Evolutionary conservation across 2,888 invertebrate genomes (phyloP).

Genomic region (Lithophane socia): DNA sequence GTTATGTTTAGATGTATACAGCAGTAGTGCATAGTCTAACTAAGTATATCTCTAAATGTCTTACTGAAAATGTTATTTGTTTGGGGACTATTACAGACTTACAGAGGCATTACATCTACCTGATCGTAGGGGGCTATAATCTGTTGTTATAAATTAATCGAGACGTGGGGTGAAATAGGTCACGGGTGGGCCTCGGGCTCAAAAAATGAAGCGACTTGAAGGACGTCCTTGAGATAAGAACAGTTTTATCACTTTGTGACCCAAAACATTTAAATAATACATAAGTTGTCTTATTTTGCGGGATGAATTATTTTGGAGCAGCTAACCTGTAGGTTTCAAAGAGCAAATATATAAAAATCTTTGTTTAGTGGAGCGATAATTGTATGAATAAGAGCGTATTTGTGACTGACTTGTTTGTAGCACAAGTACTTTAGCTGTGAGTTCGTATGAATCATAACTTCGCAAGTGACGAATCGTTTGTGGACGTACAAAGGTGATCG

Average conservation of each 20-base stretch:
- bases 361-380: conserved; percentile 52
- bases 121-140: conserved; percentile 3
- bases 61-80: background rate
- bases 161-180: conserved; percentile 49
- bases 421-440: conserved; percentile 37
- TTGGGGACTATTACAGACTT: background rate
- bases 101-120: background rate
- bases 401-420: conserved; percentile 53
- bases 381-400: conserved; percentile 59
- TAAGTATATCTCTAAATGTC: background rate
- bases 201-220: conserved; percentile 36
- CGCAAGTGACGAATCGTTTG: conserved; percentile 67
- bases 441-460: conserved; percentile 66
- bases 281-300: background rate
- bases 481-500: conserved; percentile 64
- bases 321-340: background rate
- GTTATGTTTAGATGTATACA: background rate
- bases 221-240: conserved; percentile 44
- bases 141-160: conserved; percentile 28
- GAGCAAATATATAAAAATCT: background rate
- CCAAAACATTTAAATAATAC: conserved; percentile 10
- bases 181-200: conserved; percentile 40
- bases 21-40: no score
- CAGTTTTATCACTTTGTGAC: conserved; percentile 29
- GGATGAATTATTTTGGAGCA: background rate